Evolutionary conservation across 2,888 invertebrate species (phyloP), one percentile per base, ranked within the genome.

Genomic region (Pyrrhia umbra): DNA sequence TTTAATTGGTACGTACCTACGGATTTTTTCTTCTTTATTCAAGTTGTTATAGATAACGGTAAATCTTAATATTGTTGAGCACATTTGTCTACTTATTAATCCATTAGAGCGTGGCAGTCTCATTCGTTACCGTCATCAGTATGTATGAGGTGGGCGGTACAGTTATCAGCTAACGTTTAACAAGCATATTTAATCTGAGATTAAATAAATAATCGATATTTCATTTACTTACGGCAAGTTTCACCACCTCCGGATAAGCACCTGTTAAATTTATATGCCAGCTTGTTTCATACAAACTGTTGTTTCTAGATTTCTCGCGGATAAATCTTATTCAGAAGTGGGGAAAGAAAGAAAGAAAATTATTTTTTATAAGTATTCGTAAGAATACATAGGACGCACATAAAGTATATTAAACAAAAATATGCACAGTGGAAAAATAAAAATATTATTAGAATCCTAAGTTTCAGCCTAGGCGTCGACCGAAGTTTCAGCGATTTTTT

Each of bases 71-170:
- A 20, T 55, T 30, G 30, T 42, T 51, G 18, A 27, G 42, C 37
- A 56, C 49, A 67, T 75, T 77, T 77, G 60, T 77, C 67, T 62
- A 42, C 60, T 63, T 67, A 72, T 55, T 47, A 76, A 68, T 57
- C 72, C 57, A 77, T 75, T 76, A 77, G 43, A 51, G 23, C 43
- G 25, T 62, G 73, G 43, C 64, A 59, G 55, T 16, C 23, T 43
- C 57, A 77, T 73, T 56, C 51, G 55, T 60, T 55, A 58, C n/a
- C 39, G 13, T 63, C 71, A 63, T 47, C 46, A 51, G 30, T 59
- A 45, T 51, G 40, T 47, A 30, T 68, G 37, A 57, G 39, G 46
- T 60, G 34, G 54, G 46, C 18, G 56, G 21, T 42, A 69, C 52
- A 62, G 57, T 58, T 69, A 54, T 63, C 63, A 34, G 30, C 40